Base-by-base conservation (phyloP, 2,888 invertebrate species). In the Cybosia mesomella region DNA sequence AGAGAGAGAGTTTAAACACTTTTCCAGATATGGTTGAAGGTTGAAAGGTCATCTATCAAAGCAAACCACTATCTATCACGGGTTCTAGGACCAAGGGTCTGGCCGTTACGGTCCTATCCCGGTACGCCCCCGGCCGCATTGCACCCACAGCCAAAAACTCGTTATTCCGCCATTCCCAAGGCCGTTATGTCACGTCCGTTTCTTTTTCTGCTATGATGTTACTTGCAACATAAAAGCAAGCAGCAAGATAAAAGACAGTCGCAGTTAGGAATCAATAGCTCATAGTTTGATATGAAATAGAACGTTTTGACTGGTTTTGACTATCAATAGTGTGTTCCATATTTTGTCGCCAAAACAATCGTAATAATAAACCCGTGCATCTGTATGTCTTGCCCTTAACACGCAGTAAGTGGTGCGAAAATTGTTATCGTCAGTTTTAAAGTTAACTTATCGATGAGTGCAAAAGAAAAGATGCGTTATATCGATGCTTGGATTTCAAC, bases 371-470 rank as follows among this genome's bases (percentile, higher is more conserved):
- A 39, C 39, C 9, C 15, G n/a, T 22, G 39, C 36, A 13, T 59
- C 21, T 57, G 62, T 62, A 64, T 18, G 66, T 59, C 59, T 59
- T 39, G 58, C 67, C 39, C 59, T 70, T 70, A 34, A 49, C 49
- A 55, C 58, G 63, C 10, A 59, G 36, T 36, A 22, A 39, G 15
- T 24, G 39, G 18, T 24, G 60, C 60, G 11, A 60, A 60, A 60
- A 43, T 59, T 11, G n/a, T 21, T 36, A 58, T 21, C 13, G 10
- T 1, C 18, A 18, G 21, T 58, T 58, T 21, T 21, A 70, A 61
- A 69, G 21, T 68, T 58, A 58, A 77, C 68, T 75, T 73, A 72
- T 67, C 66, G 70, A 68, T 68, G 57, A 21, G 36, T 15, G 22
- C 15, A 39, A 59, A 32, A 60, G 18, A 61, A 54, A 74, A 36